Evolutionary conservation across 2,113 vertebrate genomes (phyloP).

Genomic region (Actinemys pallida): DNA sequence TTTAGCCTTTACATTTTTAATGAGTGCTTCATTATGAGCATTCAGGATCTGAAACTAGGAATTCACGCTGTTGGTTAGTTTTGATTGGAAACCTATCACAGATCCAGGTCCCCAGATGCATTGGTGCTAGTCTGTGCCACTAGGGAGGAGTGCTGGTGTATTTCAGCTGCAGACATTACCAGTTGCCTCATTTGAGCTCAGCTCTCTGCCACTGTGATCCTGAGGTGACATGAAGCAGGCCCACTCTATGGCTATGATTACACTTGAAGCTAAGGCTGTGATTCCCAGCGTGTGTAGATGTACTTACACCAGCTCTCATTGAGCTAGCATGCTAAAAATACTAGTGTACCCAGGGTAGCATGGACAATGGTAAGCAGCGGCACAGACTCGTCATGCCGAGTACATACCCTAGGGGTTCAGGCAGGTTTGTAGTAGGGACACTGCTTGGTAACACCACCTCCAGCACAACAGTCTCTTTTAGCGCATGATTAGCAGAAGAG

Average conservation of each 20-base stretch:
- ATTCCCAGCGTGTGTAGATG: background rate
- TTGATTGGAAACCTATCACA: background rate
- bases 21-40: background rate
- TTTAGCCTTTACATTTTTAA: background rate
- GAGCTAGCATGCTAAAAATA: background rate
- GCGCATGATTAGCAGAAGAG: background rate
- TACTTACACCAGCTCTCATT: background rate
- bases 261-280: background rate
- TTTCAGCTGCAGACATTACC: background rate
- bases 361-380: background rate
- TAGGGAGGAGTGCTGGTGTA: background rate
- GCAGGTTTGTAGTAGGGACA: background rate
- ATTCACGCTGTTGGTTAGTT: background rate
- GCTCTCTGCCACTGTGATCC: background rate
- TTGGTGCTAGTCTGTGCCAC: background rate
- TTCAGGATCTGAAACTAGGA: background rate
- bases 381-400: background rate
- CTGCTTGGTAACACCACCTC: background rate
- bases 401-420: background rate
- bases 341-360: background rate
- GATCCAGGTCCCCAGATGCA: background rate
- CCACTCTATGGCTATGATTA: fast-evolving
- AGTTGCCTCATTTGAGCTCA: background rate
- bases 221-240: fast-evolving
- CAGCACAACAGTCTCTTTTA: background rate